Evolutionary conservation across 2,888 invertebrate species (phyloP), one percentile per base, ranked within the genome.

Genomic region (Acrocera orbiculus): DNA sequence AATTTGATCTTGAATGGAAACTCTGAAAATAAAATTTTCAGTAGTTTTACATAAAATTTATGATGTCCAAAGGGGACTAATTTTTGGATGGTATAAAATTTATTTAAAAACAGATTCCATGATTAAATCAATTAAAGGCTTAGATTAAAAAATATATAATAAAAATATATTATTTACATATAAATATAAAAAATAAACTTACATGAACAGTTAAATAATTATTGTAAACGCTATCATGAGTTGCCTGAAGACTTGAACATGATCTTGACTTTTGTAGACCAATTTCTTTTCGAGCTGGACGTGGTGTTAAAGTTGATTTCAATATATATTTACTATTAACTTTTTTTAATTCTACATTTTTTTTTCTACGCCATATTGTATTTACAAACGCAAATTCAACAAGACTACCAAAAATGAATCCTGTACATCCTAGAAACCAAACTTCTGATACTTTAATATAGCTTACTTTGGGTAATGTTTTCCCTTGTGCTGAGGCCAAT

Each of bases 391-490:
- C 85, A 49, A 86, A 86, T 54, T 86, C 85, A 1, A 83, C 76
- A 51, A 86, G 68, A 9, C 83, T 82, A 13, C 79, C 76, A 56
- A 86, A 85, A 44, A 86, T 80, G 49, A 86, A 85, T 27, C 76
- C 73, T 2, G 76, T 79, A 50, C 85, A 85, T 5, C 77, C 83
- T 34, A 87, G 61, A 56, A 86, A 86, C 85, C 86, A 87, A 40
- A 86, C 78, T 58, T 87, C 86, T 40, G 83, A 83, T 3, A 83
- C 81, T 60, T 86, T 87, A 40, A 86, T 82, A 50, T 86, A 86
- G 3, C 85, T 85, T 15, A 86, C 86, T 58, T 86, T 86, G 1
- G 86, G 86, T 40, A 86, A 58, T 5, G 79, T 81, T 57, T 82
- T 83, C 30, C 78, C 80, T 46, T 83, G 78, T 22, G 82, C 81